Evolutionary conservation across 2,888 invertebrate genomes (phyloP), one percentile per base, ranked within the genome.

Genomic region (Watsonalla binaria): DNA sequence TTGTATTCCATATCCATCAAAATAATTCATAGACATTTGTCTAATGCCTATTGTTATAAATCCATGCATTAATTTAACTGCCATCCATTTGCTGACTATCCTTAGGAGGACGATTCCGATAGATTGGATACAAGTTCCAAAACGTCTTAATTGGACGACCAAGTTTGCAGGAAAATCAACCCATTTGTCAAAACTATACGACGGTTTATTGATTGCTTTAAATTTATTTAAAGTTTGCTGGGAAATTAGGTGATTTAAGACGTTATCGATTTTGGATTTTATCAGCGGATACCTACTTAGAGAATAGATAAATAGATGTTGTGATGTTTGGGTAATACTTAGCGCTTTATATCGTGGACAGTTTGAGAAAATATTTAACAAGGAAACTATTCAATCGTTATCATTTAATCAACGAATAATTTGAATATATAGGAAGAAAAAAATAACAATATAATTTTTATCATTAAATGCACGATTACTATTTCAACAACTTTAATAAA

Each of bases 101-200:
- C 92, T 92, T 49, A 65, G 73, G 92, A 90, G 92, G 92, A 92
- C 92, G 92, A 92, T 92, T 87, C 86, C 90, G 82, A 92, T 92
- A 90, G 92, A 92, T 92, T 91, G 92, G 90, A 90, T 89, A 86
- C 90, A 61, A 73, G 64, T 42, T 6, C 5, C 11, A 11, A 8
- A 42, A 42, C 42, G 42, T 42, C 11, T 2, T 11, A 42, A 42
- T 42, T 11, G 42, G 5, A 42, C 42, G 11, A 11, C 11, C 1
- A 42, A 8, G 42, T 11, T 42, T 42, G 11, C 2, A 11, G 42
- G 42, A 42, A 42, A 11, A 42, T 6, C 42, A 42, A 42, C 42
- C 42, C 11, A 42, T 42, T 4, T 42, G 11, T 8, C 11, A 42
- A 42, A 6, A 11, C 9, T 11, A 5, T 42, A 42, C 7, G 11